A percentile compares a stretch with the other conserved stretches of the same genome.
Conservation (phyloP, 2,797 vertebrate genomes). For the Vireo griseus region DNA sequence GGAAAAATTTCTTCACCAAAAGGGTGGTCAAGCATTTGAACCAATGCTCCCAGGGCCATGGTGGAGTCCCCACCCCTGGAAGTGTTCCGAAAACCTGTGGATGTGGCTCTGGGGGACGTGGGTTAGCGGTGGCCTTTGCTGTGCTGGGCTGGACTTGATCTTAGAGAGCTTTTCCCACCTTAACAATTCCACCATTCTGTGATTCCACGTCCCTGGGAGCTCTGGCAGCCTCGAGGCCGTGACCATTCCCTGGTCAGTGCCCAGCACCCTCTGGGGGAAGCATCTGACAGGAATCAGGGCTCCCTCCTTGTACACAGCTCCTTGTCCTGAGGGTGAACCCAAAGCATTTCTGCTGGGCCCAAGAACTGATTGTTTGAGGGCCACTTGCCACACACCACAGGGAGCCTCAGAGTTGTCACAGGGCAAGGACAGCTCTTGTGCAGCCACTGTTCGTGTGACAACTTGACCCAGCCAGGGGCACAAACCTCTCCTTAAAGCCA, state of each 20-base stretch:
- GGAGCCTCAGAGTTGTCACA: not conserved
- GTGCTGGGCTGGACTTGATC: not conserved
- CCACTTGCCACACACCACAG: not conserved
- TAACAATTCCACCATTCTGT: not conserved
- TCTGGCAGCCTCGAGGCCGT: not conserved
- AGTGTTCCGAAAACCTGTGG: accelerated
- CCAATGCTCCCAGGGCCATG: accelerated
- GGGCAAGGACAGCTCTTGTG: not conserved
- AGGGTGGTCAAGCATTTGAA: not conserved
- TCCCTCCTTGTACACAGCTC: not conserved
- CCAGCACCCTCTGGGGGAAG: not conserved
- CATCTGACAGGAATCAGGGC: too few species aligned
- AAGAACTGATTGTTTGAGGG: not conserved
- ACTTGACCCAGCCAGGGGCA: not conserved
- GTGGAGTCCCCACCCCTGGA: not conserved
- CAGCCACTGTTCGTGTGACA: not conserved
- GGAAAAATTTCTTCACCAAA: not conserved
- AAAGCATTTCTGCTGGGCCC: accelerated
- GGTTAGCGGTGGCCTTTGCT: accelerated
- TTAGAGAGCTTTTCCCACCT: not conserved
- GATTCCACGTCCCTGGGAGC: not conserved
- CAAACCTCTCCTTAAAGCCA: not conserved
- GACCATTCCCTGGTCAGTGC: not conserved
- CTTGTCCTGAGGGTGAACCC: not conserved
- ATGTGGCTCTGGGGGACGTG: accelerated